These are phyloP conservation scores for Gobio gobio DNA, from an alignment of 2,113 vertebrate species.

Conservation along the genomic window DNA sequence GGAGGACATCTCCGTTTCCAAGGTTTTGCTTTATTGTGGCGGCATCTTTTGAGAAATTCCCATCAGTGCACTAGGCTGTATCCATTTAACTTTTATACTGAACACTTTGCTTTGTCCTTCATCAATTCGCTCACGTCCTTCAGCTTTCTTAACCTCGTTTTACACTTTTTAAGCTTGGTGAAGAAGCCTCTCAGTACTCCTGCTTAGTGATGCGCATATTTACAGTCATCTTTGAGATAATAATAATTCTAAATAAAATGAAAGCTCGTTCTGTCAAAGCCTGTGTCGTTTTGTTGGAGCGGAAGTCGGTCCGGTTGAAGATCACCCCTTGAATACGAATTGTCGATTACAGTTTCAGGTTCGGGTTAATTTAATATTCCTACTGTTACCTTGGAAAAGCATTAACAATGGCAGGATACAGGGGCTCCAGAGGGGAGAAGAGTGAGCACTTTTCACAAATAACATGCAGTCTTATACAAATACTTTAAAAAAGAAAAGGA, in stretches of 20 bases:
- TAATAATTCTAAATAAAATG: too few relatives aligned
- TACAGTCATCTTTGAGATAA: not conserved
- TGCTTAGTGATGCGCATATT: not conserved
- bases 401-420: conserved; percentile 62
- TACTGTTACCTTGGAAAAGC: conserved; percentile 67
- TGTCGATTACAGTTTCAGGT: conserved; percentile 50
- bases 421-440: not conserved
- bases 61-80: conserved; percentile 20
- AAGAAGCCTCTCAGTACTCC: not conserved
- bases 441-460: conserved; percentile 1
- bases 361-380: conserved; percentile 48
- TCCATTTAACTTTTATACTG: conserved; percentile 36
- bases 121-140: conserved; percentile 28
- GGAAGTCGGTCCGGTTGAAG: conserved; percentile 26
- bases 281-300: too few relatives aligned
- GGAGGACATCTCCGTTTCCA: conserved; percentile 48
- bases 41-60: not conserved
- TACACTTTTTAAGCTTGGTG: not conserved
- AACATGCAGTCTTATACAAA: not conserved
- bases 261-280: not conserved
- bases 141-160: not conserved
- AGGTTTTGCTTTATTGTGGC: conserved; percentile 41
- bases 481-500: not conserved
- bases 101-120: conserved; percentile 31
- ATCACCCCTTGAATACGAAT: conserved; percentile 29